Evolutionary conservation across 2,797 vertebrate species (phyloP).

Genomic region (Xyrichtys novacula): DNA sequence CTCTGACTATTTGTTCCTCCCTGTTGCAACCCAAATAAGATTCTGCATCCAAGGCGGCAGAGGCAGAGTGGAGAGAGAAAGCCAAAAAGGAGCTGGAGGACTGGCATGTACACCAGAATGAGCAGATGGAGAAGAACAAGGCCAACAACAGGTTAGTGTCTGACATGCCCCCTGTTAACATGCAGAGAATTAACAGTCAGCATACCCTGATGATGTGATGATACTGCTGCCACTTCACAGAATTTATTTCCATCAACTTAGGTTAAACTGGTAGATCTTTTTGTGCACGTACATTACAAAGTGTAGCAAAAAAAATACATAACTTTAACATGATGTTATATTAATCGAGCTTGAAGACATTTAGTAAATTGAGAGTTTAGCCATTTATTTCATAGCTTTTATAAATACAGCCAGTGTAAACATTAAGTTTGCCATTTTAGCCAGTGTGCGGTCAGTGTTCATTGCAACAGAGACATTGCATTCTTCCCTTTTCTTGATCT

Average conservation of each 20-base stretch:
- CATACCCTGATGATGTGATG: conserved; percentile 1
- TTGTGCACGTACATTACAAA: background rate
- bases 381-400: background rate
- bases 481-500: conserved; percentile 33
- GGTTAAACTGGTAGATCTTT: background rate
- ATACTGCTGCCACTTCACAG: conserved; percentile 8
- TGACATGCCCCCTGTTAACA: conserved; percentile 21
- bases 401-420: background rate
- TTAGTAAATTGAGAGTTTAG: background rate
- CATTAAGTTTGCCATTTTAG: background rate
- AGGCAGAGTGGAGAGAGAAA: conserved; percentile 95
- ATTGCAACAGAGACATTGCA: conserved; percentile 7
- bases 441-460: background rate
- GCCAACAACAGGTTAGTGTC: conserved; percentile 92
- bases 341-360: background rate
- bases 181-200: conserved; percentile 15
- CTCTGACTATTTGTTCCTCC: background rate
- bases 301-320: background rate
- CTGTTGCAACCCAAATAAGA: conserved; percentile 79
- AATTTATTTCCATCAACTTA: background rate
- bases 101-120: conserved; percentile 96
- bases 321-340: background rate
- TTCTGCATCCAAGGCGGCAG: conserved; percentile 92
- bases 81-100: conserved; percentile 98
- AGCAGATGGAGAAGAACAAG: conserved; percentile 98